Base-by-base conservation (phyloP, 53 echinoderm and acorn worm genomes). In the Paelopatides confundens region DNA sequence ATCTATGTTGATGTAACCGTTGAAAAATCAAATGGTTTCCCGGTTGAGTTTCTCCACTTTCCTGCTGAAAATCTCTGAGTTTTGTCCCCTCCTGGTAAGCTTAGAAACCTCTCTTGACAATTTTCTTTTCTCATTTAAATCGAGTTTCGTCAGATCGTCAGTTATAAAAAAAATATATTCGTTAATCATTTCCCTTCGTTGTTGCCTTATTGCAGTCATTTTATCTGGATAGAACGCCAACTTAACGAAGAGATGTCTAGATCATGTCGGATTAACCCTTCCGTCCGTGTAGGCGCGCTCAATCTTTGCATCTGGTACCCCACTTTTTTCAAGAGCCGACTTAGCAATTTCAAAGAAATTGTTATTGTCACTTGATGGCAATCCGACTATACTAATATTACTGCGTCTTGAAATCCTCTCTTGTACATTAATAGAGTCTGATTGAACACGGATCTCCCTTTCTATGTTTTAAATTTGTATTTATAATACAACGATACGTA, bases 251-350 rank as follows among this genome's bases (percentile, higher is more conserved):
- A 63, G 27, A 31, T 82, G 82, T 31, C 82, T 17, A 17, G 82
- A 37, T 35, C 38, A 4, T 26, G 18, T 6, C 13, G 18, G 9
- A 37, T 35, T 28, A 5, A 23, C 10, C 62, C 62, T 82, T 6
- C 82, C 82, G 21, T 82, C 63, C 7, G 62, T 31, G 28, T 58
- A 21, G 38, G 82, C 82, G 13, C 82, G 26, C 31, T 82, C 82
- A 82, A 82, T 62, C 9, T 17, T 62, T 11, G 37, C 33, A 35
- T 62, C 27, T 17, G 1, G 5, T 46, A 77, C 28, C 24, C 77
- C 49, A 6, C 47, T 49, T 29, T 77, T 48, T 26, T 26, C 77
- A n/a, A 77, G 30, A 12, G 28, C 77, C 14, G n/a, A 7, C 77
- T 77, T 77, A 46, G 77, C 77, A 27, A 77, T 48, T 26, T 77